These are phyloP conservation scores for Sphecodes monilicornis DNA, from an alignment of 2,888 invertebrate genomes.

Conservation along the genomic window DNA sequence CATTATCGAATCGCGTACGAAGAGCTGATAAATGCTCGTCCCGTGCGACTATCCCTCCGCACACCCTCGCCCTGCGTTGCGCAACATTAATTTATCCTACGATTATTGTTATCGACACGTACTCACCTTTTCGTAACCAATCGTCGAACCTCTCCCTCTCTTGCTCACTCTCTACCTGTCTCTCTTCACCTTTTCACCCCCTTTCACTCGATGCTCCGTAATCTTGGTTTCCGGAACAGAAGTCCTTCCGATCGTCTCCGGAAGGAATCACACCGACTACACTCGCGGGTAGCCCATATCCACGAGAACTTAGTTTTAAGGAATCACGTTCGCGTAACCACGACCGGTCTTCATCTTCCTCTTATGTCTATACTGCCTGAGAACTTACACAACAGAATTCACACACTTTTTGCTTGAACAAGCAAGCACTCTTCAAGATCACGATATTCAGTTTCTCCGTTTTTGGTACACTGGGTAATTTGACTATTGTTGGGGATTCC, in stretches of 20 bases:
- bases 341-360: conserved; percentile 17
- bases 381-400: neutral
- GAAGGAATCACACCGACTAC: conserved; percentile 34
- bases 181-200: neutral
- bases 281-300: conserved; percentile 25
- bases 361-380: neutral
- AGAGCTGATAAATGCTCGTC: conserved; percentile 49
- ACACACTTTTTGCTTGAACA: neutral
- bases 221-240: neutral
- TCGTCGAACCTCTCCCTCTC: neutral
- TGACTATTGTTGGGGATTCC: neutral
- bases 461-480: neutral
- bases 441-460: neutral
- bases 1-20: conserved; percentile 60
- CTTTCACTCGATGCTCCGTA: neutral
- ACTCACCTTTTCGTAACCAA: conserved; percentile 51
- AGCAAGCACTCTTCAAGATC: neutral
- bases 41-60: neutral
- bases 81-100: conserved; percentile 50
- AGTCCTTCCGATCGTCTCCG: conserved; percentile 36
- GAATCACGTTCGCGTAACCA: conserved; percentile 26
- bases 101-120: conserved; percentile 44
- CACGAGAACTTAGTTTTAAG: conserved; percentile 18
- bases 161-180: neutral
- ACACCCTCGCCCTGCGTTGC: neutral